Percentiles rank a stretch among this genome's conserved stretches.
phyloP scores from a whole-genome alignment of 2,888 invertebrate species.

The Tiliacea citrago region DNA sequence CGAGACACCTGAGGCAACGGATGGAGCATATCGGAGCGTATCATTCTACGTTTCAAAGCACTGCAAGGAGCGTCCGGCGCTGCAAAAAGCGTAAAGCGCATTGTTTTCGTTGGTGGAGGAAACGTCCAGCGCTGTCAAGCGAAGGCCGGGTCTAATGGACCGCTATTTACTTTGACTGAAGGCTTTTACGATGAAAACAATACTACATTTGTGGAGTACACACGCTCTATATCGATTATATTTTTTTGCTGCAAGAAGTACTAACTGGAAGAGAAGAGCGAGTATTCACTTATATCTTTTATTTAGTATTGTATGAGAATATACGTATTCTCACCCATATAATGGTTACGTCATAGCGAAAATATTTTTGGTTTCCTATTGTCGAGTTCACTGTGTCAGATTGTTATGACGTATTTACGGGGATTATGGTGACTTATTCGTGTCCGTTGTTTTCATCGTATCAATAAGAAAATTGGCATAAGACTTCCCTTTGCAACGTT shows the following conservation, averaged over 20 bases:
- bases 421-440: slow-evolving; percentile 22
- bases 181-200: slow-evolving; percentile 76
- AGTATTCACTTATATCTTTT: slow-evolving; percentile 17
- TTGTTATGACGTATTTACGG: slow-evolving; percentile 19
- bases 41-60: slow-evolving; percentile 81
- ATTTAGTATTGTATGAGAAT: slow-evolving; percentile 16
- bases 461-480: slow-evolving; percentile 32
- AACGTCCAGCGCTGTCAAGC: slow-evolving; percentile 81
- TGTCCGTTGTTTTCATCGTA: slow-evolving; percentile 32
- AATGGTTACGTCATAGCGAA: slow-evolving; percentile 6
- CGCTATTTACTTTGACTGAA: slow-evolving; percentile 81
- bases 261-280: not conserved
- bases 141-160: slow-evolving; percentile 82
- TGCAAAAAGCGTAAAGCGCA: slow-evolving; percentile 85
- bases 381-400: not conserved
- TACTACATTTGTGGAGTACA: slow-evolving; percentile 61
- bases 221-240: slow-evolving; percentile 56
- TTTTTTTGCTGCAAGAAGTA: slow-evolving; percentile 57
- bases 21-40: slow-evolving; percentile 79
- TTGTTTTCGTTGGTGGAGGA: slow-evolving; percentile 84
- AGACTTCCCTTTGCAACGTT: slow-evolving; percentile 32
- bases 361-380: slow-evolving; percentile 31
- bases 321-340: slow-evolving; percentile 16
- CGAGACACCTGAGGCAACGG: slow-evolving; percentile 71
- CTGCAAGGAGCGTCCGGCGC: slow-evolving; percentile 78